Evolutionary conservation across 2,113 vertebrate species (phyloP), one percentile per base, ranked within the genome.

Genomic region (Zapornia atra): DNA sequence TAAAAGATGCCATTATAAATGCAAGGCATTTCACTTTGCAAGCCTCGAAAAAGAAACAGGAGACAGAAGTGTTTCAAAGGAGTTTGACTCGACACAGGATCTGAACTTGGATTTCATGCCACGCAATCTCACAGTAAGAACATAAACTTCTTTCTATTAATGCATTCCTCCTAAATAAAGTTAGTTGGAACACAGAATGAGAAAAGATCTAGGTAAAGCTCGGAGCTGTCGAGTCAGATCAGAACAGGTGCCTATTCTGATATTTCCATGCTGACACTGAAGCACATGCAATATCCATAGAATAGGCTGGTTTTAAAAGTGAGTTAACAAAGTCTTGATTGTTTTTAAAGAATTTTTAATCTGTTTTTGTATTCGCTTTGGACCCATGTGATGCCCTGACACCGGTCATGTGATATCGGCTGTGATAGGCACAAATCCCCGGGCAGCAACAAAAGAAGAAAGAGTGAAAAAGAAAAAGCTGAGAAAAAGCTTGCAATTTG

Each of bases 351-450:
- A 91, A 98, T 97, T 98, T 98, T 97, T 97, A 95, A 98, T 98
- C 96, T 97, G 93, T 94, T 97, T 98, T 97, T 98, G 97, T 97
- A 95, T 98, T 98, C 95, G 31, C 96, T 97, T 98, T 97, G 92
- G 96, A 95, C 97, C 98, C 98, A 98, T 98, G 98, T 98, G 98
- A 99, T 97, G 97, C 94, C 97, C 96, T 98, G 96, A 98, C 97
- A 98, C 96, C 73, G 25, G 98, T 98, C 98, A 98, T 98, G 98
- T 98, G 98, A 98, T 97, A 97, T 44, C 42, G 91, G 97, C 97
- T 98, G 97, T 84, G 96, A 98, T 98, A 98, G 98, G 98, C 97
- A 98, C 98, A 98, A 98, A 98, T 98, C 98, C 98, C 97, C 38
- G 71, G 97, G 97, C 86, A 97, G 97, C 94, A 98, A 98, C 98